These are phyloP conservation scores for Petrolisthes manimaculis DNA, from an alignment of 2,888 invertebrate species.

Conservation along the genomic window DNA sequence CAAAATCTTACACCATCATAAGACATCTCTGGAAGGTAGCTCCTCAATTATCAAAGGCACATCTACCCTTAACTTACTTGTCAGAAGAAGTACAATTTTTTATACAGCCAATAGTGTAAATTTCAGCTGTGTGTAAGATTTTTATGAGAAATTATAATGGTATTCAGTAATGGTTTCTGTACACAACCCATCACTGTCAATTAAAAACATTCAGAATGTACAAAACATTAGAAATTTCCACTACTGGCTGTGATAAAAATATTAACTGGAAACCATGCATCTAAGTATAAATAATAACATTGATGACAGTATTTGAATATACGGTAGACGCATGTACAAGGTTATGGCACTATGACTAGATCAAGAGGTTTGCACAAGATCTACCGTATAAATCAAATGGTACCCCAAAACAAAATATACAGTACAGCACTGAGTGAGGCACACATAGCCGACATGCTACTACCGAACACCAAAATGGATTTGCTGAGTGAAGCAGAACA, in stretches of 20 bases:
- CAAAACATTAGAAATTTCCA: no score
- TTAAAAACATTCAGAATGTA: no score
- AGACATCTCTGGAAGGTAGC: neutral
- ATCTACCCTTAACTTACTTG: slow-evolving; percentile 36
- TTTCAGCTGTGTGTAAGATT: neutral
- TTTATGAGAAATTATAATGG: neutral
- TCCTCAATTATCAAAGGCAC: slow-evolving; percentile 51
- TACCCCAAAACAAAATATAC: neutral
- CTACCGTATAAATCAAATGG: slow-evolving; percentile 31
- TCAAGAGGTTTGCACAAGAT: slow-evolving; percentile 23
- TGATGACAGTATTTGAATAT: neutral
- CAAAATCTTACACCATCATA: no score
- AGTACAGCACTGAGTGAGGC: neutral
- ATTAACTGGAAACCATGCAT: no score
- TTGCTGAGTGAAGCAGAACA: neutral
- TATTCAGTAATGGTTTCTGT: no score
- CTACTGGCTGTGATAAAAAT: no score
- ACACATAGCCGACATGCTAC: neutral
- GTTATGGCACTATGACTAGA: slow-evolving; percentile 58
- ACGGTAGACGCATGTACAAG: neutral
- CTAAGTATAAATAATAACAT: neutral
- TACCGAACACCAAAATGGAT: neutral
- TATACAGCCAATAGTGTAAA: neutral
- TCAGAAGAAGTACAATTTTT: slow-evolving; percentile 40
- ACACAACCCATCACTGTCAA: no score